Evolutionary conservation across 1,140 invertebrate species (phyloP), one percentile per base, ranked within the genome.

Genomic region (Calliphora vicina): DNA sequence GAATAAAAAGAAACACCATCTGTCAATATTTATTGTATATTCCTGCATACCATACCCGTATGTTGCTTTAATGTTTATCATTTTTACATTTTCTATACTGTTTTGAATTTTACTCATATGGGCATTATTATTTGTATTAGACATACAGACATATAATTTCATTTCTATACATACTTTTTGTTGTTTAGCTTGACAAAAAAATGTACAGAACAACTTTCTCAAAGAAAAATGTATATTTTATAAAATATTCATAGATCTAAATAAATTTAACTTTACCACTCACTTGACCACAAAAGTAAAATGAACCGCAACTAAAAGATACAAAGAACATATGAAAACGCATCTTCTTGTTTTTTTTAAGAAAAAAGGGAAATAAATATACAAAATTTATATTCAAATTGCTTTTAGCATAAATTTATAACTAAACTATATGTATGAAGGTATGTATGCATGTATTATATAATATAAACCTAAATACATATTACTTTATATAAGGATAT

Each of bases 341-440:
- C 74, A 78, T 45, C 13, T 45, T 78, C 73, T 12, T 35, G 9
- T 76, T 76, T 15, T 35, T 17, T 8, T 25, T n/a, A 20, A 6
- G 26, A 27, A 25, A 8, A 73, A 25, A n/a, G n/a, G n/a, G 23
- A 73, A 73, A 12, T 23, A n/a, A n/a, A 13, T 26, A 35, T 42
- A 76, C 1, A 42, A 78, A 12, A 45, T 78, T 78, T 78, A 78
- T 43, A 78, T 78, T 78, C 74, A 78, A 78, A 78, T 78, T 78
- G 74, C 74, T 78, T 43, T 78, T 78, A 43, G 74, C 74, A 78
- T 45, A 67, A 67, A 67, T 67, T 23, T 78, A 43, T 45, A 23
- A 13, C 35, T 20, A 78, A 78, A 78, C 74, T 78, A 78, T 78
- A 3, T 23, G 43, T 20, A 43, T 61, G 5, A 1, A n/a, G n/a